These are phyloP conservation scores for Conopomorpha cramerella DNA, from an alignment of 1,140 invertebrate species.

Conservation along the genomic window DNA sequence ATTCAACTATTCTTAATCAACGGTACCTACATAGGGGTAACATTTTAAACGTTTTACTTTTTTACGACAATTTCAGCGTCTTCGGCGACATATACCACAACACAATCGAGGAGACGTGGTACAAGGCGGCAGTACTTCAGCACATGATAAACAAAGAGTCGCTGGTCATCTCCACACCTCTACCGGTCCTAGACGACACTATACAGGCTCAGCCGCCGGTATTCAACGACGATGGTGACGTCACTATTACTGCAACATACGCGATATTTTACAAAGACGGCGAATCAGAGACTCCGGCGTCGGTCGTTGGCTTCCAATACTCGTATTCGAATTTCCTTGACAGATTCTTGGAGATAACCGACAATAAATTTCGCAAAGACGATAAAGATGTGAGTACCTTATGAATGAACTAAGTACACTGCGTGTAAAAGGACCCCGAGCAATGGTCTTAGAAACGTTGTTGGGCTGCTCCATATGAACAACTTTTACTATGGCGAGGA, in stretches of 20 bases:
- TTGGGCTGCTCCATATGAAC: not conserved
- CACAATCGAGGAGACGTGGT: conserved; percentile 91
- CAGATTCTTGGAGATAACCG: conserved; percentile 74
- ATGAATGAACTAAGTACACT: too few species aligned
- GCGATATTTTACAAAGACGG: conserved; percentile 84
- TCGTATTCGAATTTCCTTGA: conserved; percentile 68
- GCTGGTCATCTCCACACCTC: conserved; percentile 80
- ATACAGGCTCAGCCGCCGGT: conserved; percentile 18
- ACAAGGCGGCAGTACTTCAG: conserved; percentile 87
- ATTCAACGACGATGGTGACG: conserved; percentile 53
- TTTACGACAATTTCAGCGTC: conserved; percentile 65
- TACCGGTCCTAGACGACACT: conserved; percentile 62
- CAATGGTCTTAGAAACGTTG: too few species aligned
- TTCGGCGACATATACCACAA: conserved; percentile 79
- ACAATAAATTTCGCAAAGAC: too few species aligned
- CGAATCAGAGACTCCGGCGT: conserved; percentile 78
- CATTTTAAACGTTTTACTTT: too few species aligned
- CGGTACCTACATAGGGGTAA: too few species aligned
- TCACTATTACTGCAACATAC: conserved; percentile 78
- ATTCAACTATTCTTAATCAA: too few species aligned
- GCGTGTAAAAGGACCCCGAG: too few species aligned
- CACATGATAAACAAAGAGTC: conserved; percentile 75
- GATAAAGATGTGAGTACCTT: too few species aligned
- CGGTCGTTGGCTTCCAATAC: conserved; percentile 86
- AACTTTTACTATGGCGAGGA: not conserved